Base-by-base conservation (phyloP, 2,113 vertebrate species). In the Alouatta palliata region DNA sequence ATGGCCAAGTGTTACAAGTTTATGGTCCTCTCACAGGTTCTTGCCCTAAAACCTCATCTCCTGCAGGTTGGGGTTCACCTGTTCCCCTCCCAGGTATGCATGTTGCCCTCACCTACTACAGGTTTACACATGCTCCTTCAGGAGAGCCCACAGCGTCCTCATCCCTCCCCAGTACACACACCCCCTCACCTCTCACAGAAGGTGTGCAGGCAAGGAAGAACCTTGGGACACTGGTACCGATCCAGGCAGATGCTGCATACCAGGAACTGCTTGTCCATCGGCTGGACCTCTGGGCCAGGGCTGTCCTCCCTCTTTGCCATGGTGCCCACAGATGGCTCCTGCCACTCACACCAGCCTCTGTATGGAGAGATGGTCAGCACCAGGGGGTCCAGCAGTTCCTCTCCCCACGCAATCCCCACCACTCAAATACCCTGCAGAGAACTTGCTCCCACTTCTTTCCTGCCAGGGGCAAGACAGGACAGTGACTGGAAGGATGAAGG, bases 181-280 rank as follows among this genome's bases (percentile, higher is more conserved):
- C 4, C 20, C 54, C 35, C 98, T 99, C 98, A 99, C 99, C 99
- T 99, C 98, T 99, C 99, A 49, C 99, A 99, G 99, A 99, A 99
- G 97, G 99, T 99, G 98, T 99, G 99, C 95, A 99, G 99, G 96
- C 99, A 99, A 47, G 99, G 99, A 86, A 99, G 97, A 86, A 98
- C 98, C 97, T 98, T 98, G 95, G 98, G 98, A 98, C 99, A 99
- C 98, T 99, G 99, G 96, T 99, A 99, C 73, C 99, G 99, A 97
- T 99, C 99, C 91, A 99, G 98, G 97, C 99, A 99, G 98, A 99
- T 99, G 98, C 99, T 99, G 99, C 99, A 99, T 85, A 99, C 99
- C 98, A 99, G 99, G 97, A 99, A 99, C 98, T 99, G 99, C 91
- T 99, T 99, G 99, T 99, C 99, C 98, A 99, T 99, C 97, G 99